phyloP scores from a whole-genome alignment of 2,113 vertebrate genomes.

The Marcusenius ussheri region DNA sequence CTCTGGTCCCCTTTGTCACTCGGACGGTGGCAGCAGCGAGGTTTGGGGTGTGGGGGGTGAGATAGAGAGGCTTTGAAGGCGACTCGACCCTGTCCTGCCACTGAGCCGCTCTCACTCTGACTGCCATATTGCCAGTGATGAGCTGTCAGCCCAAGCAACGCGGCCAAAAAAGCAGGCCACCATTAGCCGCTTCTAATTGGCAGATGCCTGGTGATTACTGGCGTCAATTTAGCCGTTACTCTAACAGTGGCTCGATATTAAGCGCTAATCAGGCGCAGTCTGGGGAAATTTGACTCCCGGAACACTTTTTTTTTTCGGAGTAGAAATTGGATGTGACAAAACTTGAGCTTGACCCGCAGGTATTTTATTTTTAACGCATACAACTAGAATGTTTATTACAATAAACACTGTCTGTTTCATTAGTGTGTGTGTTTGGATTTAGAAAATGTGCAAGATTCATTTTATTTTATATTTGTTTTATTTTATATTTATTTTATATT shows the following conservation, averaged over 20 bases:
- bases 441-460: constrained; percentile 25
- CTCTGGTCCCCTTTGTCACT: background rate
- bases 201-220: constrained; percentile 55
- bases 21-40: background rate
- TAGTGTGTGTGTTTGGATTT: constrained; percentile 19
- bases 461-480: background rate
- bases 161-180: constrained; percentile 47
- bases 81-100: constrained; percentile 22
- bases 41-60: background rate
- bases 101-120: background rate
- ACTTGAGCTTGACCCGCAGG: background rate
- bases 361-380: background rate
- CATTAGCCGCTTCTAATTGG: constrained; percentile 65
- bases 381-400: constrained; percentile 25
- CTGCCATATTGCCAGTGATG: constrained; percentile 21
- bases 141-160: constrained; percentile 48
- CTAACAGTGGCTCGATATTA: background rate
- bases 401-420: background rate
- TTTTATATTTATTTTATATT: too few relatives aligned
- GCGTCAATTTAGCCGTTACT: constrained; percentile 49
- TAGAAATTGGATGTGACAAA: constrained; percentile 10
- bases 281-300: constrained; percentile 14
- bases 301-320: constrained; percentile 3
- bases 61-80: background rate
- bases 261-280: background rate